These are phyloP conservation scores for Sphenodon punctatus DNA, from an alignment of 2,797 vertebrate species.

Conservation along the genomic window DNA sequence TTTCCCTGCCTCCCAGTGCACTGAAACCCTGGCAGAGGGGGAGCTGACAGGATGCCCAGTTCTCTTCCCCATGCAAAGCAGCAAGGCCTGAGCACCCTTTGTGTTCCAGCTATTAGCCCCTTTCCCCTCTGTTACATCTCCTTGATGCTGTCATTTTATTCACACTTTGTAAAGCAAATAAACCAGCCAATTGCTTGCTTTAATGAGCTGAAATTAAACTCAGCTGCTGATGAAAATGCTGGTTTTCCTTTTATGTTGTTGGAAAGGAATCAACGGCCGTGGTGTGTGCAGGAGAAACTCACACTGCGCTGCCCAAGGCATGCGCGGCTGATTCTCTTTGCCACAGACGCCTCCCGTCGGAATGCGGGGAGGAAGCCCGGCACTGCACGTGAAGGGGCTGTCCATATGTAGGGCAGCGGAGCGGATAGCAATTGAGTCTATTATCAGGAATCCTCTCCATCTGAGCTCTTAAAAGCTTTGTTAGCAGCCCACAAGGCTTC, in stretches of 20 bases:
- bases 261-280: slow-evolving; percentile 40
- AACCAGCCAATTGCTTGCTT: slow-evolving; percentile 72
- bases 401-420: no score
- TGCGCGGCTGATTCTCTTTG: slow-evolving; percentile 10
- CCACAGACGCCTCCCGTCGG: background rate
- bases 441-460: no score
- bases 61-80: background rate
- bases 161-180: slow-evolving; percentile 74
- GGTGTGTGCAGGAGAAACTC: slow-evolving; percentile 25
- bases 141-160: slow-evolving; percentile 69
- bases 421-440: no score
- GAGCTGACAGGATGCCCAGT: slow-evolving; percentile 14
- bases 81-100: slow-evolving; percentile 32
- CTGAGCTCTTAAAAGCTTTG: no score
- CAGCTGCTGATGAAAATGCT: slow-evolving; percentile 62
- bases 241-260: slow-evolving; percentile 60
- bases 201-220: slow-evolving; percentile 75
- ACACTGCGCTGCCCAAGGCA: background rate
- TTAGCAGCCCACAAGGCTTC: no score
- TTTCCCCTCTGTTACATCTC: slow-evolving; percentile 52
- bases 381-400: no score
- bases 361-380: no score
- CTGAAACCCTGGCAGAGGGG: rapidly evolving
- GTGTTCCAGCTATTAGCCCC: slow-evolving; percentile 60
- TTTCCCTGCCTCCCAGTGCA: background rate